These are phyloP conservation scores for Garrulus glandarius DNA, from an alignment of 2,797 vertebrate species.

Conservation along the genomic window DNA sequence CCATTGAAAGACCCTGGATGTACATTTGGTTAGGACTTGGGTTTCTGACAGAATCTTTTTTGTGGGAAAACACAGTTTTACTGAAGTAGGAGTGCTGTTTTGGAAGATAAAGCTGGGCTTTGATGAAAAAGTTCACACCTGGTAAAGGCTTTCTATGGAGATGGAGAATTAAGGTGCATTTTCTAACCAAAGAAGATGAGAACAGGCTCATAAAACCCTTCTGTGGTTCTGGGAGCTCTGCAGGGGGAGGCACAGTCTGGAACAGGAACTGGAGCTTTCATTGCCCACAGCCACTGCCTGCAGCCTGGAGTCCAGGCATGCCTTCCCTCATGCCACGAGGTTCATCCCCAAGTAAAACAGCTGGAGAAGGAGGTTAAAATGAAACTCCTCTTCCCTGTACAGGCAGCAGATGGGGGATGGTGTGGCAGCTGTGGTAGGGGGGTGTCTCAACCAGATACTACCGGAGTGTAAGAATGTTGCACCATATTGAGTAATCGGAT, in stretches of 20 bases:
- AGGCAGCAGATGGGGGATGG: neutral
- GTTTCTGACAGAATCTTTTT: neutral
- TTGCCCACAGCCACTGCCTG: neutral
- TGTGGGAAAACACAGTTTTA: neutral
- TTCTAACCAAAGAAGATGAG: neutral
- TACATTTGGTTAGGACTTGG: neutral
- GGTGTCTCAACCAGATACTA: neutral
- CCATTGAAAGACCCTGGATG: neutral
- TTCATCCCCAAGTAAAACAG: neutral
- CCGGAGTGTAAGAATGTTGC: neutral
- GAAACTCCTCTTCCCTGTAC: neutral
- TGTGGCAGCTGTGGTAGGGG: neutral
- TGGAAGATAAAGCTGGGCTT: neutral
- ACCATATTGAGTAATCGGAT: constrained; percentile 41
- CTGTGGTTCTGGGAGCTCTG: neutral
- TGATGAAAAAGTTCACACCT: neutral
- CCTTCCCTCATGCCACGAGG: neutral
- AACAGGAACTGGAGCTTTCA: neutral
- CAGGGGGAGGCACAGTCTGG: neutral
- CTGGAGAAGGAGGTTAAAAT: neutral
- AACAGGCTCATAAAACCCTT: neutral
- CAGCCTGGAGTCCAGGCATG: neutral
- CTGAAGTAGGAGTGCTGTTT: neutral
- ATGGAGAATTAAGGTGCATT: neutral
- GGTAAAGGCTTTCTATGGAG: neutral